These are phyloP conservation scores for Microplitis deprimator DNA, from an alignment of 2,888 invertebrate genomes.

Conservation along the genomic window DNA sequence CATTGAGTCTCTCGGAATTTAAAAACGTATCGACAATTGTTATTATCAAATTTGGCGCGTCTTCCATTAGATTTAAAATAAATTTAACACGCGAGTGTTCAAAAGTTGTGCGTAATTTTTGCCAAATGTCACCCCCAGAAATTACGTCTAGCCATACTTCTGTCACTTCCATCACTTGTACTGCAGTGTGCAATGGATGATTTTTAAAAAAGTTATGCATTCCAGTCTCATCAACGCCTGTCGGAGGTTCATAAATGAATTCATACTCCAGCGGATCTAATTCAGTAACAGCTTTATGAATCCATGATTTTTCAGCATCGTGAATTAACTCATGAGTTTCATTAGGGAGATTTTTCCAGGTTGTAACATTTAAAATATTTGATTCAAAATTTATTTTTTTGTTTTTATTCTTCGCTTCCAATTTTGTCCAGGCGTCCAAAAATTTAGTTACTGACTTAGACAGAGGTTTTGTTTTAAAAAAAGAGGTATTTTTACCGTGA, in stretches of 20 bases:
- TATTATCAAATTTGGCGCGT: constrained; percentile 61
- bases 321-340: constrained; percentile 54
- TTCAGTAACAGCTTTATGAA: constrained; percentile 43
- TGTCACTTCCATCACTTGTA: constrained; percentile 34
- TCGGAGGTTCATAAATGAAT: constrained; percentile 11
- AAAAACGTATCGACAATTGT: constrained; percentile 62
- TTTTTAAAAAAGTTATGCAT: constrained; percentile 7
- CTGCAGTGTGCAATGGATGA: constrained; percentile 26
- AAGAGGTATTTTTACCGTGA: constrained; percentile 29
- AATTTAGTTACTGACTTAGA: constrained; percentile 52
- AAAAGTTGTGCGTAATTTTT: constrained; percentile 56
- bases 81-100: constrained; percentile 58
- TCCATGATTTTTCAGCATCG: constrained; percentile 55
- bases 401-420: constrained; percentile 17
- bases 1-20: constrained; percentile 60
- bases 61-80: constrained; percentile 59
- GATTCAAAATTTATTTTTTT: constrained; percentile 53
- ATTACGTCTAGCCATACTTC: constrained; percentile 52
- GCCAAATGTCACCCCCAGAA: constrained; percentile 64
- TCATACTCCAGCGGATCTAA: constrained; percentile 9
- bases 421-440: constrained; percentile 50
- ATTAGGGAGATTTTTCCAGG: constrained; percentile 57
- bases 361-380: constrained; percentile 59
- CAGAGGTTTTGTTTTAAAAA: constrained; percentile 50
- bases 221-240: background rate